These are phyloP conservation scores for Graphium colonna DNA, from an alignment of 2,888 invertebrate genomes.

Conservation along the genomic window DNA sequence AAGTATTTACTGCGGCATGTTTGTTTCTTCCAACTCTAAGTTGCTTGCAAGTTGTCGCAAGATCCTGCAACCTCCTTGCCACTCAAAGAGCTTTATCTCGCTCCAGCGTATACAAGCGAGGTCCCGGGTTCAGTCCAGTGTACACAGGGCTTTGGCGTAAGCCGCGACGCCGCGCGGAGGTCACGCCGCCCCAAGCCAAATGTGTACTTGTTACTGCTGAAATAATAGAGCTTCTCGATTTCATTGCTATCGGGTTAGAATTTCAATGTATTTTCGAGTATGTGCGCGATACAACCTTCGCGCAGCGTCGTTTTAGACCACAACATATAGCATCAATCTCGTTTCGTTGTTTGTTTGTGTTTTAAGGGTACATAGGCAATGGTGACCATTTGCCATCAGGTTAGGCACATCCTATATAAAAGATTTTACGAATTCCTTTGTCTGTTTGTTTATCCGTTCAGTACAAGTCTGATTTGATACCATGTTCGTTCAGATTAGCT, in stretches of 20 bases:
- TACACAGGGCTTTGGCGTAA: conserved; percentile 5
- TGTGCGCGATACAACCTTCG: background rate
- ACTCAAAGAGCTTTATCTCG: conserved; percentile 4
- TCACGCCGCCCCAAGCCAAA: conserved; percentile 2
- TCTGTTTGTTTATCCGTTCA: background rate
- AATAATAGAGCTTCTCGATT: background rate
- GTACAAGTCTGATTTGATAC: background rate
- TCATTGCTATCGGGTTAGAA: background rate
- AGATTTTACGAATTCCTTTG: background rate
- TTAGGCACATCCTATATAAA: too few relatives aligned
- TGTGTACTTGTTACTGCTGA: background rate
- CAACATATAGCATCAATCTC: background rate
- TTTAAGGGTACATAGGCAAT: too few relatives aligned
- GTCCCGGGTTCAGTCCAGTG: background rate
- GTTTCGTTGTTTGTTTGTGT: background rate
- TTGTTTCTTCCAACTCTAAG: too few relatives aligned
- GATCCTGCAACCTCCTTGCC: too few relatives aligned
- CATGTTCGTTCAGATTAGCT: background rate
- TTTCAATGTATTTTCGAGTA: too few relatives aligned
- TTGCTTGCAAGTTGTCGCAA: too few relatives aligned
- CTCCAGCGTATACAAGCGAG: background rate
- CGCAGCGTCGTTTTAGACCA: background rate
- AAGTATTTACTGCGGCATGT: too few relatives aligned
- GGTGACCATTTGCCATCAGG: too few relatives aligned
- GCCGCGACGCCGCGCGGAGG: conserved; percentile 1